phyloP scores from a whole-genome alignment of 2,797 vertebrate species.

The Thalassophryne amazonica region DNA sequence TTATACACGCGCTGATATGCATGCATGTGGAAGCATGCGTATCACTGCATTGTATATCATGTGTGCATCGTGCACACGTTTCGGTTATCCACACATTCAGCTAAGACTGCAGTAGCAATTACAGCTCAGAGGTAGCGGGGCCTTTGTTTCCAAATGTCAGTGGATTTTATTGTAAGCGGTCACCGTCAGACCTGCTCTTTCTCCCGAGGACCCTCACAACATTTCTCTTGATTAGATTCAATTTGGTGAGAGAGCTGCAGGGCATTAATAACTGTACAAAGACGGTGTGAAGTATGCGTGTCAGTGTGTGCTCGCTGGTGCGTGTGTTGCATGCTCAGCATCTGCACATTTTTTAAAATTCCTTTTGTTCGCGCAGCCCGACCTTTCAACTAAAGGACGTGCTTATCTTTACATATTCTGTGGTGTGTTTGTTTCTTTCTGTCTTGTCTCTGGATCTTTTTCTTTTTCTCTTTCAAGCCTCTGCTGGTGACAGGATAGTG shows the following conservation, averaged over 20 bases:
- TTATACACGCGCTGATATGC: too few relatives aligned
- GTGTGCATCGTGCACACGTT: too few relatives aligned
- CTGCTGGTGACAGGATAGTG: constrained; percentile 6
- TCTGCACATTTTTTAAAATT: constrained; percentile 41
- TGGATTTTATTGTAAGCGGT: constrained; percentile 67
- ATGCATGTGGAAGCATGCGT: too few relatives aligned
- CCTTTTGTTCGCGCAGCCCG: constrained; percentile 46
- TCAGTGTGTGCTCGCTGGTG: constrained; percentile 18
- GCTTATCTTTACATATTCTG: constrained; percentile 57
- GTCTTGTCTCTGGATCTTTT: constrained; percentile 12
- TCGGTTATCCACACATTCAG: constrained; percentile 49
- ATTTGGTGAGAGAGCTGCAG: constrained; percentile 57
- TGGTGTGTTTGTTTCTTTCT: constrained; percentile 36
- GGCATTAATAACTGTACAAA: constrained; percentile 68
- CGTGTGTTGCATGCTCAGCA: constrained; percentile 35
- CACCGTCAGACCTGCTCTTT: constrained; percentile 60
- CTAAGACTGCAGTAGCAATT: constrained; percentile 52
- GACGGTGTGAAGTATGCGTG: constrained; percentile 40
- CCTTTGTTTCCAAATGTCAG: constrained; percentile 74
- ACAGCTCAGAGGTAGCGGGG: constrained; percentile 53
- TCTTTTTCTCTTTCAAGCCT: constrained; percentile 4
- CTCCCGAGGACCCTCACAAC: constrained; percentile 60
- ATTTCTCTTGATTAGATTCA: constrained; percentile 77
- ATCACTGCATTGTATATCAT: too few relatives aligned
- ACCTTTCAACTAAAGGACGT: constrained; percentile 63